These are phyloP conservation scores for Pentalonia nigronervosa DNA, from an alignment of 1,140 invertebrate genomes.

Conservation along the genomic window DNA sequence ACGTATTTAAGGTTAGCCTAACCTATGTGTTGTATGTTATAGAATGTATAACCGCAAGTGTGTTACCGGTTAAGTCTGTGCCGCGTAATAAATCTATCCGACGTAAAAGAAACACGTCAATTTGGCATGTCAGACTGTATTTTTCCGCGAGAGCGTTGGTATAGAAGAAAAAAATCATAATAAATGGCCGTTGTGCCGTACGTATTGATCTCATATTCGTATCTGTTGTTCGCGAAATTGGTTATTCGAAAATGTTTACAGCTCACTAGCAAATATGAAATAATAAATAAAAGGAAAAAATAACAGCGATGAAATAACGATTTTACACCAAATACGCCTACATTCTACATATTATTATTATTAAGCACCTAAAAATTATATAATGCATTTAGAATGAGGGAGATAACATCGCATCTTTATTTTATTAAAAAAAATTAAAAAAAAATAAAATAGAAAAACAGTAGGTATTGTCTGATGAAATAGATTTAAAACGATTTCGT, in stretches of 20 bases:
- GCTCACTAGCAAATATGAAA: neutral
- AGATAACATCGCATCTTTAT: neutral
- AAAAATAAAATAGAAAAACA: neutral
- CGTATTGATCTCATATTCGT: constrained; percentile 22
- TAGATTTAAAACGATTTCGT: neutral
- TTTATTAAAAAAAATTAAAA: neutral
- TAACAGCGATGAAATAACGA: neutral
- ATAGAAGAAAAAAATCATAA: constrained; percentile 48
- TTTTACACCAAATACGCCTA: neutral
- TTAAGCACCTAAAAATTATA: neutral
- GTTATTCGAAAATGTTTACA: constrained; percentile 32
- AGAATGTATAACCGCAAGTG: neutral
- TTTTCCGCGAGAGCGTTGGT: constrained; percentile 5
- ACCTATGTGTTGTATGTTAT: neutral
- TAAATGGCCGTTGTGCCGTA: constrained; percentile 29
- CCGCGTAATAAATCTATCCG: constrained; percentile 47
- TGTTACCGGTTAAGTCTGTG: neutral
- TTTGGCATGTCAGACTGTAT: constrained; percentile 41
- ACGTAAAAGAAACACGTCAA: constrained; percentile 52
- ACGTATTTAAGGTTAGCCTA: neutral
- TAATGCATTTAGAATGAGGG: neutral
- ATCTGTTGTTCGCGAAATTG: constrained; percentile 34
- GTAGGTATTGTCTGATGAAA: neutral
- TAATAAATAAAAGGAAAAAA: neutral
- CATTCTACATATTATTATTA: neutral